A percentile compares a stretch with the other conserved stretches of the same genome.
Evolutionary conservation across 2,888 invertebrate genomes (phyloP).

Genomic region (Lasius platythorax): DNA sequence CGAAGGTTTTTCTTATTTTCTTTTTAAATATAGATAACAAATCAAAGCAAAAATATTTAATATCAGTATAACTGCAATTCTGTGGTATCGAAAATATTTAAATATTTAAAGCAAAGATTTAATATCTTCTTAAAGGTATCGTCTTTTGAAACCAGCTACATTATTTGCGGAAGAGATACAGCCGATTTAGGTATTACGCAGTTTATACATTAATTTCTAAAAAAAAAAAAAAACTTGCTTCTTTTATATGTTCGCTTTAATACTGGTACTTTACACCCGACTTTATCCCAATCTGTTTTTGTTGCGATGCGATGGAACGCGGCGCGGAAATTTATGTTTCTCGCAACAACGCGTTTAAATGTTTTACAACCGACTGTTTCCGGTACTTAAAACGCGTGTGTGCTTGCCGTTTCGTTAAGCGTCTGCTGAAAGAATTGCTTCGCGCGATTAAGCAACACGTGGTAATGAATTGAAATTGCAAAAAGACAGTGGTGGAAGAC

Average conservation of each 20-base stretch:
- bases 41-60: background rate
- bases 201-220: background rate
- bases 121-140: background rate
- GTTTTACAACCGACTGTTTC: constrained; percentile 11
- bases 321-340: constrained; percentile 4
- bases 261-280: background rate
- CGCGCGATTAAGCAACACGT: background rate
- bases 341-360: constrained; percentile 6
- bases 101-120: background rate
- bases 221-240: background rate
- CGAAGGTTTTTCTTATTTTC: background rate
- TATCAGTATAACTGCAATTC: background rate
- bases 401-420: background rate
- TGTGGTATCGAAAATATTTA: background rate
- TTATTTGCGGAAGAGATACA: background rate
- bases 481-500: background rate
- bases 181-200: background rate
- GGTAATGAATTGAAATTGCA: background rate
- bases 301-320: background rate
- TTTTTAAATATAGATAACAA: background rate
- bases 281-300: background rate
- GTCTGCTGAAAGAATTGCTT: background rate
- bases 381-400: background rate
- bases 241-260: background rate
- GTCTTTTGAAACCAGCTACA: background rate